Base-by-base conservation (phyloP, 2,797 vertebrate genomes). In the Rhinophrynus dorsalis region DNA sequence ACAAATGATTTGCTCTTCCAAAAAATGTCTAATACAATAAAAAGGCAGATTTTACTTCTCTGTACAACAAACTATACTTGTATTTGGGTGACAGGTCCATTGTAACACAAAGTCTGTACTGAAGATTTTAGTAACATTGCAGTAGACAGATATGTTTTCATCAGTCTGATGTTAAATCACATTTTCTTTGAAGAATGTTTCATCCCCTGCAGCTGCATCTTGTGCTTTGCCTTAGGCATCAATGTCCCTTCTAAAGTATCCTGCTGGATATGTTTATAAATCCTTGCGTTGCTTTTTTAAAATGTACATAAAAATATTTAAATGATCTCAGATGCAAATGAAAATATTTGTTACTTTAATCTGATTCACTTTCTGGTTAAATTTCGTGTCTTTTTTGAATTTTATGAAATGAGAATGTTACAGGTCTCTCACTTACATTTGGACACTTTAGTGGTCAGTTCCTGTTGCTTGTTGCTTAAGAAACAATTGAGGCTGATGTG, bases 181-280 rank as follows among this genome's bases (percentile, higher is more conserved):
- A 47, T 30, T 48, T 45, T 37, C 42, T 58, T 59, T 59, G 32
- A 58, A 57, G 52, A 59, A 57, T 30, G 3, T 11, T 11, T 58
- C 37, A 52, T 45, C 15, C 58, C 48, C 54, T 58, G n/a, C 50
- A 72, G 68, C 54, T 48, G 35, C 52, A 58, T 17, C 26, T 12
- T 65, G 45, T 44, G 59, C 24, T 42, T 50, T 26, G 54, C 61
- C 69, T 44, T 17, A 66, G 59, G 50, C 58, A n/a, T 10, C 33
- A 33, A 72, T 44, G 18, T 52, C 33, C 42, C 23, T 58, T 65
- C 27, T 35, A 32, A 42, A n/a, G 38, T 57, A 50, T 40, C 8
- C 3, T 44, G 27, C 32, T 58, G 50, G 38, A 40, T 57, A 33
- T n/a, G 32, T 51, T 29, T 55, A 27, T 56, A 20, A 71, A 57